Base-by-base conservation (phyloP, 2,113 vertebrate species). In the Nerophis ophidion region DNA sequence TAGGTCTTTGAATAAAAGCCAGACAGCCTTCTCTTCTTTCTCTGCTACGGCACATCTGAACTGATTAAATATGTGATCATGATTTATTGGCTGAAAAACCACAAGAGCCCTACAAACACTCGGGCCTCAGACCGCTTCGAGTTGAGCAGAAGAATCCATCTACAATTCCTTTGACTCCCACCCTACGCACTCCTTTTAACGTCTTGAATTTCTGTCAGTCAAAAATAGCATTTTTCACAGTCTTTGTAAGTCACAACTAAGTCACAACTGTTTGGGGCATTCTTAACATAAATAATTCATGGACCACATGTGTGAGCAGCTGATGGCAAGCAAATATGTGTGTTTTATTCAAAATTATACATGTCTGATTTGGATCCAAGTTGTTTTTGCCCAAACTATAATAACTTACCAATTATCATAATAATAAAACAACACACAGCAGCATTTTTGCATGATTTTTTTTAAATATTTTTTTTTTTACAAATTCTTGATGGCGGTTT, bases 31-130 rank as follows among this genome's bases (percentile, higher is more conserved):
- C 75, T 78, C 69, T 68, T 77, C 73, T 82, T 26, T 75, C 65
- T 83, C 74, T 83, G 64, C 80, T 68, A 78, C 77, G 74, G 77
- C 84, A 86, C 85, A 84, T 87, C 79, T 83, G 81, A 82, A 78
- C 72, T 63, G 79, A 89, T 86, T 87, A 85, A 89, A 89, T 84
- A 87, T 84, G 80, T 81, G 82, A 71, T 65, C 70, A 84, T 72
- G 82, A 90, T 90, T 89, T 89, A 89, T 89, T 84, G 82, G 71
- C 79, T 89, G 85, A 83, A 87, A 86, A 89, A 77, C 90, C 87
- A 79, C 86, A 86, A 76, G 86, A 84, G 85, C 72, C 84, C 80
- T 80, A 86, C 81, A 88, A 88, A 89, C 80, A 84, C 84, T 84
- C 77, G 47, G 72, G 81, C 74, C 75, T 63, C 75, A 74, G 60